A percentile compares a stretch with the other conserved stretches of the same genome.
Conservation (phyloP, 2,797 vertebrate genomes). For the Lithobates pipiens region DNA sequence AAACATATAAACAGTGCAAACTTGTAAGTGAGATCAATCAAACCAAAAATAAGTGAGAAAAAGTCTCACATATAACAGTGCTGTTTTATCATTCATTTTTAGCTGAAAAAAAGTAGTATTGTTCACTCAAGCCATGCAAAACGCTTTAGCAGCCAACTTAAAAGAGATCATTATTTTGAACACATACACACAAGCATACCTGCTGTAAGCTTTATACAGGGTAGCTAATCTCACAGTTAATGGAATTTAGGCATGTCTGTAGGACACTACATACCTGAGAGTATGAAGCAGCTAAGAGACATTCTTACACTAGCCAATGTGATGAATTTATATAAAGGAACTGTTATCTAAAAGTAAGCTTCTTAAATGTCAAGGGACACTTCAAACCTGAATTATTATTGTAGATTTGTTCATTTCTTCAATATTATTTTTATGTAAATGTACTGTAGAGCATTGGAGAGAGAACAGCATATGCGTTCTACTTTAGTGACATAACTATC, state of each 20-base stretch:
- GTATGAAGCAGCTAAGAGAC: constrained; percentile 44
- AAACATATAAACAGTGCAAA: too few relatives aligned
- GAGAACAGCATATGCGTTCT: constrained; percentile 55
- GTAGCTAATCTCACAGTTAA: constrained; percentile 26
- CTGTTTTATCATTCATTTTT: background rate
- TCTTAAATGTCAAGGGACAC: constrained; percentile 57
- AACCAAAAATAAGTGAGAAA: too few relatives aligned
- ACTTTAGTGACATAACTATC: constrained; percentile 27
- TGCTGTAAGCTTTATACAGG: background rate
- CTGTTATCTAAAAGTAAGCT: constrained; percentile 32
- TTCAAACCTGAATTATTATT: constrained; percentile 56
- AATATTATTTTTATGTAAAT: constrained; percentile 61
- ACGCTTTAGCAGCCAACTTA: background rate
- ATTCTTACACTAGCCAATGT: constrained; percentile 16
- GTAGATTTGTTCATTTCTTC: constrained; percentile 57
- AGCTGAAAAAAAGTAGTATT: constrained; percentile 1
- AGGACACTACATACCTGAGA: constrained; percentile 5
- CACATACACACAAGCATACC: constrained; percentile 2
- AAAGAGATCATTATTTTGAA: constrained; percentile 24
- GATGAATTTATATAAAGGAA: constrained; percentile 47
- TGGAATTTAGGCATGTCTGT: constrained; percentile 30
- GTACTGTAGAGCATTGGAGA: constrained; percentile 24
- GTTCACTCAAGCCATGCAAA: background rate
- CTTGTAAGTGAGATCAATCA: too few relatives aligned
- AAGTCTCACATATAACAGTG: too few relatives aligned